These are phyloP conservation scores for Peromyscus eremicus DNA, from an alignment of 2,797 vertebrate species.

Conservation along the genomic window DNA sequence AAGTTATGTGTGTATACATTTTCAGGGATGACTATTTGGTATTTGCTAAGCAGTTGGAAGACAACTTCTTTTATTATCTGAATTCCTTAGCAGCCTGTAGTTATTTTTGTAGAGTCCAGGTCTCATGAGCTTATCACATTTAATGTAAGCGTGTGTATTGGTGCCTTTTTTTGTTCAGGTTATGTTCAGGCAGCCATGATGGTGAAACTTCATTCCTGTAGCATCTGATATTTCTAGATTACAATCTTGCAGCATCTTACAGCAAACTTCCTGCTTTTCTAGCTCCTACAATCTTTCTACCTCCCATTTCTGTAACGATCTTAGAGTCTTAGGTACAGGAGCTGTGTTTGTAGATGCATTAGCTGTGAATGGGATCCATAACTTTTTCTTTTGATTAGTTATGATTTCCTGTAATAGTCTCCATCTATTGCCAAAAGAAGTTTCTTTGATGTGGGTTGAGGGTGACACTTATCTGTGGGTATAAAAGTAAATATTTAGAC, in stretches of 20 bases:
- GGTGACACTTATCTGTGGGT: neutral
- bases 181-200: neutral
- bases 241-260: neutral
- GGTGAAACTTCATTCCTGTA: no score
- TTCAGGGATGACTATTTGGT: neutral
- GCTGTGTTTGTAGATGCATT: no score
- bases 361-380: neutral
- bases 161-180: neutral
- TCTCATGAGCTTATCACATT: neutral
- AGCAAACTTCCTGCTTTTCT: neutral
- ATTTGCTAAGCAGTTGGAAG: neutral
- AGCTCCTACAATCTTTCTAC: neutral
- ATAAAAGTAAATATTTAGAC: no score
- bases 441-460: neutral
- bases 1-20: no score
- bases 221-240: no score
- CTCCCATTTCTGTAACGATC: neutral
- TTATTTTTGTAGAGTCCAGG: neutral
- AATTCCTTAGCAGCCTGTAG: neutral
- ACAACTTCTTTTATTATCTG: neutral
- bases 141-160: neutral
- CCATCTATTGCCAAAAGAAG: neutral
- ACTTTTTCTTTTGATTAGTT: neutral
- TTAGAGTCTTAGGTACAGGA: neutral
- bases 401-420: neutral